Evolutionary conservation across 2,113 vertebrate species (phyloP), one percentile per base, ranked within the genome.

Genomic region (Panurus biarmicus): DNA sequence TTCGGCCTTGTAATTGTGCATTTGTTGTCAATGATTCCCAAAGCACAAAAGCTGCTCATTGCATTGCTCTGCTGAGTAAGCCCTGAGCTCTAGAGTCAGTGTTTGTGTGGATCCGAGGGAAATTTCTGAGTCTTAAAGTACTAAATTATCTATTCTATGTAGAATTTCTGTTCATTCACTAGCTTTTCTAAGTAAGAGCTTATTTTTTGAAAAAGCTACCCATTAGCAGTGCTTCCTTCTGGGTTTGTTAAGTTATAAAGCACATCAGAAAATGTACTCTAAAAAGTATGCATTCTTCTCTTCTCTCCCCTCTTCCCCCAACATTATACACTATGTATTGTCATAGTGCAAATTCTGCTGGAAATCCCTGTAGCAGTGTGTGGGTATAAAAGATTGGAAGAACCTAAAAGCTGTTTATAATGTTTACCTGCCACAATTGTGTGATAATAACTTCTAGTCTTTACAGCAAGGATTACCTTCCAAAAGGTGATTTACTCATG

Each of bases 321-420:
- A 56, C 8, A 15, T 94, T 96, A 76, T 62, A 44, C 23, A 2
- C 93, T 79, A 75, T 79, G 90, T 92, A 53, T 62, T 95, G 81
- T 87, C 69, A 44, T 78, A 89, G 71, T 94, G 73, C 73, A 94
- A 80, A 87, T 96, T 92, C 50, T 91, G 42, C 72, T 87, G 62
- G 76, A 96, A 96, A 94, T 96, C 64, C 85, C 65, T 89, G 87
- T 75, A 89, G 85, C 67, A 38, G 35, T 71, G 50, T 91, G 57
- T 90, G 82, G n/a, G 28, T 73, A 96, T 94, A 95, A 87, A 33
- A 56, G 74, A 45, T 81, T 91, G 72, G 83, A 92, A 94, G 89
- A 90, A 90, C 96, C 95, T 95, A 48, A 93, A 96, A 94, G 67
- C 79, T 89, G 36, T 94, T 97, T 95, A 89, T 96, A 95, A 94